A percentile compares a stretch with the other conserved stretches of the same genome.
These are phyloP conservation scores for Zaprionus bogoriensis DNA, from an alignment of 2,888 invertebrate genomes.

Conservation along the genomic window DNA sequence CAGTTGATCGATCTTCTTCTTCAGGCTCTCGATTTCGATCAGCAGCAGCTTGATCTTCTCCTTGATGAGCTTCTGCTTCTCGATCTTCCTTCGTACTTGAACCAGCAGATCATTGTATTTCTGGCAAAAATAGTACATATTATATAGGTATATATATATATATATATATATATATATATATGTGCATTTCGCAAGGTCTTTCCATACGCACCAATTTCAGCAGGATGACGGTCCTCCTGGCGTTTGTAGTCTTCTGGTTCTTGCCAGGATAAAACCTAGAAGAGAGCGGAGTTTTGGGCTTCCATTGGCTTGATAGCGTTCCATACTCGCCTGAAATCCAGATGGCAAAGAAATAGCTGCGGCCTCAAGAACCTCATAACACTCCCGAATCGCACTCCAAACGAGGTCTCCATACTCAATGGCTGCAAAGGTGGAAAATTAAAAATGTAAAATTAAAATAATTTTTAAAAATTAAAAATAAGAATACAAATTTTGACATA, in stretches of 20 bases:
- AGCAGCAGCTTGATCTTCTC: conserved; percentile 1
- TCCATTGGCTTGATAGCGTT: too few relatives aligned
- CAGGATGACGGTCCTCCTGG: conserved; percentile 40
- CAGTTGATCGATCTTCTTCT: not conserved
- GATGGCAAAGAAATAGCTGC: not conserved
- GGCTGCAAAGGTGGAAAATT: not conserved
- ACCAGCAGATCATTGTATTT: too few relatives aligned
- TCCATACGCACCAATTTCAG: conserved; percentile 19
- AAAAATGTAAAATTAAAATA: not conserved
- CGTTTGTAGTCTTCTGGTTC: conserved; percentile 38
- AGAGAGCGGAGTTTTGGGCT: not conserved
- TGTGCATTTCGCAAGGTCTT: too few relatives aligned
- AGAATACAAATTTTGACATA: too few relatives aligned
- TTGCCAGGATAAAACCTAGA: not conserved
- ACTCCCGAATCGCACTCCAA: conserved; percentile 10
- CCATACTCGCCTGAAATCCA: not conserved
- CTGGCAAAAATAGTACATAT: conserved; percentile 11
- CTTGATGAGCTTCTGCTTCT: not conserved
- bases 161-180: too few relatives aligned
- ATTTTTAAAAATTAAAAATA: too few relatives aligned
- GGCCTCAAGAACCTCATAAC: conserved; percentile 2
- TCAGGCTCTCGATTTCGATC: not conserved
- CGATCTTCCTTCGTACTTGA: not conserved
- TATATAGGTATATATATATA: too few relatives aligned
- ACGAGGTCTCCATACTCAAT: conserved; percentile 11